Percentiles rank a stretch among this genome's conserved stretches.
phyloP scores from a whole-genome alignment of 2,888 invertebrate genomes.

The Anticlea derivata region DNA sequence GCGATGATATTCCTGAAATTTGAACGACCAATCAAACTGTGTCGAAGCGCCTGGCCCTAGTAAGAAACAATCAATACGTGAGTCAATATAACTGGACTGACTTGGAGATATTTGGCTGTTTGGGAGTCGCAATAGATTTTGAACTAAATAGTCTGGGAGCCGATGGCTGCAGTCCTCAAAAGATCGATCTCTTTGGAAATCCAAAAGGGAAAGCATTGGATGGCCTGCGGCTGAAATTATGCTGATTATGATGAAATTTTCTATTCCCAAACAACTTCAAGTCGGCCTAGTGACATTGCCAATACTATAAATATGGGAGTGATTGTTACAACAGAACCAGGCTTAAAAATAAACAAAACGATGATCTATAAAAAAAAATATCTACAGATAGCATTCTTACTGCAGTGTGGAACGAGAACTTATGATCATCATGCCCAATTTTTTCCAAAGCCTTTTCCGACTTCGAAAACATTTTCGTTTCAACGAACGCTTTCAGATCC shows the following conservation, averaged over 20 bases:
- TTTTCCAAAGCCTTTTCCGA: constrained; percentile 96
- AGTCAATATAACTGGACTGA: too few species aligned
- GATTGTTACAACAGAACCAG: constrained; percentile 13
- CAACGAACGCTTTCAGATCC: constrained; percentile 95
- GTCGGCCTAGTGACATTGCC: too few species aligned
- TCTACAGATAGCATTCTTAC: constrained; percentile 86
- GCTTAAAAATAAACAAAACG: constrained; percentile 7
- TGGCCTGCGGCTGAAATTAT: too few species aligned
- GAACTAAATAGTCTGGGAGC: too few species aligned
- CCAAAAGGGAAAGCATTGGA: too few species aligned
- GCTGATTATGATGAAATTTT: too few species aligned
- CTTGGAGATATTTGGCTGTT: too few species aligned
- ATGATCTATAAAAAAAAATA: constrained; percentile 55
- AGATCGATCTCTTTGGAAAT: too few species aligned
- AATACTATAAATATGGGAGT: background rate
- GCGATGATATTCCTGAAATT: constrained; percentile 89
- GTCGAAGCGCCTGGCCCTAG: constrained; percentile 1
- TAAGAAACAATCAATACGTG: constrained; percentile 7
- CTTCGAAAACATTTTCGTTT: constrained; percentile 94
- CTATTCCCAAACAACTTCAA: too few species aligned
- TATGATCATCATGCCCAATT: constrained; percentile 91
- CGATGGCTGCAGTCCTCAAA: too few species aligned
- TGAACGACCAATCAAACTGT: constrained; percentile 6
- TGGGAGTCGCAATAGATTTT: too few species aligned
- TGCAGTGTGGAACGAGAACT: constrained; percentile 80